Conservation (phyloP, 2,797 vertebrate species). For the Miichthys miiuy region DNA sequence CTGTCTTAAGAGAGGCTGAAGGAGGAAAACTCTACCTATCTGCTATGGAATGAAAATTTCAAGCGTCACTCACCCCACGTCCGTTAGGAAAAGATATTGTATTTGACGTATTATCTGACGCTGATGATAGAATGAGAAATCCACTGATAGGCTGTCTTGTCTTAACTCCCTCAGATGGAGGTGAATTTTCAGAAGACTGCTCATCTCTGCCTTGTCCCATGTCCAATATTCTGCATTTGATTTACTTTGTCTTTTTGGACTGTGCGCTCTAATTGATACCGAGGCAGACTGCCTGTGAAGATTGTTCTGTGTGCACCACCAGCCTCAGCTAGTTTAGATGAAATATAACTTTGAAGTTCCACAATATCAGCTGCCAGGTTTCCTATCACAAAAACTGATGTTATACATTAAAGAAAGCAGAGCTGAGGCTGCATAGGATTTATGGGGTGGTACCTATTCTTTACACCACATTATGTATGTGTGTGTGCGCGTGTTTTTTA, state of each 20-base stretch:
- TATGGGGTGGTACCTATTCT: conserved; percentile 42
- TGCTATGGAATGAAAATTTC: conserved; percentile 54
- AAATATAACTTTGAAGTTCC: conserved; percentile 58
- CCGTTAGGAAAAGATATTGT: conserved; percentile 51
- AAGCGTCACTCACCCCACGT: conserved; percentile 36
- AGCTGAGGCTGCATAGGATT: conserved; percentile 29
- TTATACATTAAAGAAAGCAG: conserved; percentile 23
- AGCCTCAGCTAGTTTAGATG: conserved; percentile 24
- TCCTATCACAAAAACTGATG: conserved; percentile 39
- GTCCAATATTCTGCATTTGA: conserved; percentile 59
- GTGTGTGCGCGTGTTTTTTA: conserved; percentile 8
- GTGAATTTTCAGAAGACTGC: conserved; percentile 38
- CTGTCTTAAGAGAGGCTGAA: conserved; percentile 26
- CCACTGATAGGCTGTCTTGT: conserved; percentile 39
- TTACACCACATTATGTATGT: conserved; percentile 18
- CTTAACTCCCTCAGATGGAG: conserved; percentile 48
- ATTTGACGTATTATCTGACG: conserved; percentile 61
- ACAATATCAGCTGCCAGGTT: conserved; percentile 38
- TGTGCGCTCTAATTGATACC: conserved; percentile 55
- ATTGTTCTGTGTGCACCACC: conserved; percentile 34
- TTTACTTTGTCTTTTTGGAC: conserved; percentile 61
- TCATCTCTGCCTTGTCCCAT: conserved; percentile 38
- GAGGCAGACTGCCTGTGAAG: conserved; percentile 29
- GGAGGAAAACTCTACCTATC: conserved; percentile 44
- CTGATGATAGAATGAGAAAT: conserved; percentile 52